A percentile compares a stretch with the other conserved stretches of the same genome.
These are phyloP conservation scores for Calypte anna DNA, from an alignment of 2,113 vertebrate species.

Conservation along the genomic window DNA sequence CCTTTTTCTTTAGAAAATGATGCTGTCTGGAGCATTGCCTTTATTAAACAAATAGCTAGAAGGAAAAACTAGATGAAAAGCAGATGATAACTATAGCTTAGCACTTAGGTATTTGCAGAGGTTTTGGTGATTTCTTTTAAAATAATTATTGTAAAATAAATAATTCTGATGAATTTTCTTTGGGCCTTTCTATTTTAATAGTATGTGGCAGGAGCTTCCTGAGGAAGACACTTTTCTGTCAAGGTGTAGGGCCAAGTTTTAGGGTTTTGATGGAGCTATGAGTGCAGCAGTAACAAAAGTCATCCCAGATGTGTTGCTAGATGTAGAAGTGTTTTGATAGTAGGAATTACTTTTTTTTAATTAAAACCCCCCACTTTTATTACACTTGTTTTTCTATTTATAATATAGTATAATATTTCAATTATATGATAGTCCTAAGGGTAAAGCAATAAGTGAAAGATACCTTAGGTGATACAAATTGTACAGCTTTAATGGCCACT, in stretches of 20 bases:
- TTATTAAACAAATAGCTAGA: not conserved
- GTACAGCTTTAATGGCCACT: not conserved
- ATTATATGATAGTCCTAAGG: not conserved
- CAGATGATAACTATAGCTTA: not conserved
- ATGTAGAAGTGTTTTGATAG: not conserved
- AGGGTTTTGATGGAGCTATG: not conserved
- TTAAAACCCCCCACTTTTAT: not conserved
- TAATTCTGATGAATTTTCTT: not conserved
- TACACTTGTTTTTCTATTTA: not conserved
- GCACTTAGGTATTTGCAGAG: not conserved
- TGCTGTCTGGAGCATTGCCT: not conserved
- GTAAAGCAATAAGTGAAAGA: not conserved
- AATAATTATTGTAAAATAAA: not conserved
- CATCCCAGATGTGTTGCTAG: not conserved
- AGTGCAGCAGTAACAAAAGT: not conserved
- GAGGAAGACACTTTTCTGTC: not conserved
- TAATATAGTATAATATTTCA: not conserved
- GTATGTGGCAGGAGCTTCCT: not conserved
- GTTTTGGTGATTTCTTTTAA: not conserved
- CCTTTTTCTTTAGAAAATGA: conserved; percentile 22
- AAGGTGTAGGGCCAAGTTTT: not conserved
- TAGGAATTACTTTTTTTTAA: not conserved
- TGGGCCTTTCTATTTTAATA: not conserved
- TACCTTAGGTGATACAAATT: not conserved
- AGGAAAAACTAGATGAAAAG: not conserved